Evolutionary conservation across 1,140 invertebrate species (phyloP).

Genomic region (Drosophila suzukii): DNA sequence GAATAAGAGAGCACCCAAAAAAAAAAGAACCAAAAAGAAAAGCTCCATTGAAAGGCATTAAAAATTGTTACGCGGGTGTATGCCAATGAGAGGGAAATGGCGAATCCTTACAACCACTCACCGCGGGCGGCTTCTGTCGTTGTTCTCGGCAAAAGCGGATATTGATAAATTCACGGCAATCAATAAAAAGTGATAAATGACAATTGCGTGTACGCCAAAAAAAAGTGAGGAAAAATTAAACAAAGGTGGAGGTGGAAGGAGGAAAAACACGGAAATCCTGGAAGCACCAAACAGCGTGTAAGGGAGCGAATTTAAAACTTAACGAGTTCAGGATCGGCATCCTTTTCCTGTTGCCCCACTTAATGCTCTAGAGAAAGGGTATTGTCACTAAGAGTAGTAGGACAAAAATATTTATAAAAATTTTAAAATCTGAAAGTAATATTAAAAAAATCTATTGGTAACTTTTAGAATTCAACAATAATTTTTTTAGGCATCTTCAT

Average conservation of each 20-base stretch:
- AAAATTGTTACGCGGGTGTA: constrained; percentile 71
- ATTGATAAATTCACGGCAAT: constrained; percentile 82
- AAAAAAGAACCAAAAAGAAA: constrained; percentile 11
- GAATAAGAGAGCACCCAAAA: constrained; percentile 52
- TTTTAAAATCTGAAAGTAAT: no score
- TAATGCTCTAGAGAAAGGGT: neutral
- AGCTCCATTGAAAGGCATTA: constrained; percentile 71
- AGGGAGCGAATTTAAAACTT: constrained; percentile 70
- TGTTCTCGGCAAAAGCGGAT: constrained; percentile 70
- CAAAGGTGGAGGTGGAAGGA: constrained; percentile 15
- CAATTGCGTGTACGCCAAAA: constrained; percentile 72
- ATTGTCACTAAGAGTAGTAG: neutral
- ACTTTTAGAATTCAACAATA: no score
- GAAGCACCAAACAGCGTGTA: constrained; percentile 55
- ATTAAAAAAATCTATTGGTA: no score
- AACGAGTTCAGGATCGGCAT: constrained; percentile 49
- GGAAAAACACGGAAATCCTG: constrained; percentile 44
- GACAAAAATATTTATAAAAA: no score
- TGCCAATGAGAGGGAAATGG: constrained; percentile 34
- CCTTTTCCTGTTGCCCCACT: neutral
- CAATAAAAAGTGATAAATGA: constrained; percentile 82
- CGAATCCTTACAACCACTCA: constrained; percentile 38
- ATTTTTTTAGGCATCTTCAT: no score
- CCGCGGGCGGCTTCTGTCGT: constrained; percentile 57
- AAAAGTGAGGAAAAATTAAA: constrained; percentile 20